phyloP scores from a whole-genome alignment of 2,113 vertebrate genomes.

The Colossoma macropomum region DNA sequence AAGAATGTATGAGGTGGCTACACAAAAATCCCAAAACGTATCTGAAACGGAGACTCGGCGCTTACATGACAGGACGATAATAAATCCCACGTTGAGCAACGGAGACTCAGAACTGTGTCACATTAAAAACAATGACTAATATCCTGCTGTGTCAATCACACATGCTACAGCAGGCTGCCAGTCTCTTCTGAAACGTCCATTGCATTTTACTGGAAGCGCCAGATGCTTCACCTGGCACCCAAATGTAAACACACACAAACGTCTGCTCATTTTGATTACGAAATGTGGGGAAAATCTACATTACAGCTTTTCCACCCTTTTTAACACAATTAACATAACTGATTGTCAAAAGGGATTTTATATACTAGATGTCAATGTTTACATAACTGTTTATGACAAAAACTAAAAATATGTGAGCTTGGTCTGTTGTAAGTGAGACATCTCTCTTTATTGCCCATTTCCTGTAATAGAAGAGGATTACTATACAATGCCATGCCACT shows the following conservation, averaged over 20 bases:
- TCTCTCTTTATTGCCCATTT: not conserved
- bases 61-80: not conserved
- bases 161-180: constrained; percentile 7
- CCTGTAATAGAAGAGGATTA: not conserved
- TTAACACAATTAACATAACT: not conserved
- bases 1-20: not conserved
- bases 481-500: not conserved
- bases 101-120: not conserved
- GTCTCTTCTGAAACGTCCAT: not conserved
- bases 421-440: not conserved
- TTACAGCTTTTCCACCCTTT: too few relatives aligned
- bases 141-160: not conserved
- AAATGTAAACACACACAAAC: not conserved
- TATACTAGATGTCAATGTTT: not conserved
- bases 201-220: constrained; percentile 1
- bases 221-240: not conserved
- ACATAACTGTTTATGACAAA: not conserved
- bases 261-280: not conserved
- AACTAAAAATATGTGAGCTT: not conserved
- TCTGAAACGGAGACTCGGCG: not conserved
- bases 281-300: not conserved
- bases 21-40: not conserved
- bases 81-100: not conserved
- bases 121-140: constrained; percentile 9
- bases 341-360: constrained; percentile 6